These are phyloP conservation scores for Cololabis saira DNA, from an alignment of 2,113 vertebrate genomes.

Conservation along the genomic window DNA sequence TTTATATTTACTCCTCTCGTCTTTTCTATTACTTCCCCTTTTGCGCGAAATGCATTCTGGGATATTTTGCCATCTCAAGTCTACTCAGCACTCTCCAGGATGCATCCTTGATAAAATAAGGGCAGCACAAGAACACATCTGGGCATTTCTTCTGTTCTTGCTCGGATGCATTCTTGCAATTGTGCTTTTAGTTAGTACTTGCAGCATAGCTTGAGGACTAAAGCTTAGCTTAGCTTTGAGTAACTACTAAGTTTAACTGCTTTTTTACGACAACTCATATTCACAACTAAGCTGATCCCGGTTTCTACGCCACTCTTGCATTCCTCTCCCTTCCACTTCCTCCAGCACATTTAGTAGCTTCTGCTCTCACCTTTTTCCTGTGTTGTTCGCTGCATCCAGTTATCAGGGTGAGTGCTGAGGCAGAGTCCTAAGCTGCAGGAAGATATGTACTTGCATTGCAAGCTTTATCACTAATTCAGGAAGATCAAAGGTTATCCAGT, in stretches of 20 bases:
- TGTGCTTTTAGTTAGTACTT: too few relatives aligned
- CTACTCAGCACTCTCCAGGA: too few relatives aligned
- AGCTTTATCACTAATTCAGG: constrained; percentile 56
- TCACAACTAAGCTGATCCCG: constrained; percentile 1
- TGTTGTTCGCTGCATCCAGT: constrained; percentile 10
- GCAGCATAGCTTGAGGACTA: neutral
- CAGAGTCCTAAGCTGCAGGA: constrained; percentile 32
- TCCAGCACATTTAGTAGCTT: constrained; percentile 42
- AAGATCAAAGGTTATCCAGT: constrained; percentile 58
- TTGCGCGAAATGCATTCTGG: too few relatives aligned
- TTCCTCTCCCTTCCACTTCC: neutral
- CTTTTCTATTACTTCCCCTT: too few relatives aligned
- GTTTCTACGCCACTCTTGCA: neutral
- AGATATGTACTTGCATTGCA: constrained; percentile 12
- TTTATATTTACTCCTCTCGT: too few relatives aligned
- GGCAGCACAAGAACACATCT: too few relatives aligned
- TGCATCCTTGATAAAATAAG: too few relatives aligned
- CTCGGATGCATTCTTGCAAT: too few relatives aligned
- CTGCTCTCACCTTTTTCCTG: constrained; percentile 32
- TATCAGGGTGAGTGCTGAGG: constrained; percentile 37
- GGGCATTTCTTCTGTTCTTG: too few relatives aligned
- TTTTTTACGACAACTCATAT: neutral
- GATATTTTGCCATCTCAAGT: too few relatives aligned
- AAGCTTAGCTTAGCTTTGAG: neutral
- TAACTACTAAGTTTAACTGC: neutral